phyloP scores from a whole-genome alignment of 1,140 invertebrate species.

The Harlomillsia oculata region DNA sequence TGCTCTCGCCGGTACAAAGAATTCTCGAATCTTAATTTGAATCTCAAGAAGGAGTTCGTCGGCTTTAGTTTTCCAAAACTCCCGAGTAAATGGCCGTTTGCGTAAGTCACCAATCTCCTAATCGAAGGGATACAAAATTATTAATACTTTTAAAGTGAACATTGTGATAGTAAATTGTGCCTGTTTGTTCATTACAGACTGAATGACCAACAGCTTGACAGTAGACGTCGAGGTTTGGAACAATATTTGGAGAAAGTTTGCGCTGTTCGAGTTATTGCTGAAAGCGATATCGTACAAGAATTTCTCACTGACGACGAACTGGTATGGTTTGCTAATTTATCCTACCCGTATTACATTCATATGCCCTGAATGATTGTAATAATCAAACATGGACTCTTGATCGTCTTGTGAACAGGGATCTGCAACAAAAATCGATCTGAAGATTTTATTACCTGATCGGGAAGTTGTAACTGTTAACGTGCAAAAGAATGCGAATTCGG shows the following conservation, averaged over 20 bases:
- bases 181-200: slow-evolving; percentile 42
- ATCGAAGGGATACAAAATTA: no score
- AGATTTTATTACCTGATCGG: slow-evolving; percentile 69
- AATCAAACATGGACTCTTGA: slow-evolving; percentile 5
- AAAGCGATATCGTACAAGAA: slow-evolving; percentile 93
- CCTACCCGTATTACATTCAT: background rate
- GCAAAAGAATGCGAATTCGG: slow-evolving; percentile 79
- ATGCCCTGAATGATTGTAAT: background rate
- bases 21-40: slow-evolving; percentile 64
- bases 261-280: slow-evolving; percentile 93
- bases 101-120: slow-evolving; percentile 45
- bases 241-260: slow-evolving; percentile 98
- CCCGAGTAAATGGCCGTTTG: slow-evolving; percentile 97
- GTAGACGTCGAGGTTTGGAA: slow-evolving; percentile 82
- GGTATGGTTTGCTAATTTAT: slow-evolving; percentile 39
- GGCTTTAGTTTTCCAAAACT: slow-evolving; percentile 97
- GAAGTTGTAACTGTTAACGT: slow-evolving; percentile 85
- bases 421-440: slow-evolving; percentile 82
- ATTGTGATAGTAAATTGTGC: background rate
- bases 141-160: no score
- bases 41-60: slow-evolving; percentile 89
- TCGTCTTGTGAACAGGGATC: slow-evolving; percentile 49
- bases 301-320: slow-evolving; percentile 84
- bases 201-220: slow-evolving; percentile 93
- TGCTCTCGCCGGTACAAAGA: slow-evolving; percentile 93